Percentiles rank a stretch among this genome's conserved stretches.
These are phyloP conservation scores for Etheostoma cragini DNA, from an alignment of 2,113 vertebrate species.

Conservation along the genomic window DNA sequence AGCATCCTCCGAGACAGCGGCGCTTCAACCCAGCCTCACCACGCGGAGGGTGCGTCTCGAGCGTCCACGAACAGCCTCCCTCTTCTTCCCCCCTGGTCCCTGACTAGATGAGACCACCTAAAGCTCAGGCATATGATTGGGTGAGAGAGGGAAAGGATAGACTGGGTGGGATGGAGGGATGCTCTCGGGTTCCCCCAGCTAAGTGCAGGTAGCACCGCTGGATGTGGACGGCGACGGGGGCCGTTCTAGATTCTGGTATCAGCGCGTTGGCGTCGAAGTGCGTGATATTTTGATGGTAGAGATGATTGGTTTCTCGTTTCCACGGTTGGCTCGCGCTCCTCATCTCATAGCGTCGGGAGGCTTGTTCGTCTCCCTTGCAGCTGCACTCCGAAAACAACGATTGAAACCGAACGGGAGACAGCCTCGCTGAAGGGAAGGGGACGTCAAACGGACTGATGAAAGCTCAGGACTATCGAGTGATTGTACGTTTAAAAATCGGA, in stretches of 20 bases:
- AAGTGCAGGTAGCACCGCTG: slow-evolving; percentile 42
- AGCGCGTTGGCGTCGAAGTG: slow-evolving; percentile 40
- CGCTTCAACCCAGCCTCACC: slow-evolving; percentile 69
- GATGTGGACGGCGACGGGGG: slow-evolving; percentile 27
- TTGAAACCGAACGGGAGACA: background rate
- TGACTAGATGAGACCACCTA: slow-evolving; percentile 54
- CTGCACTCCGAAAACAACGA: slow-evolving; percentile 23
- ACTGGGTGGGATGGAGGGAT: slow-evolving; percentile 66
- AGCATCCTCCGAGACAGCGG: slow-evolving; percentile 83
- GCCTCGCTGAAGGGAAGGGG: background rate
- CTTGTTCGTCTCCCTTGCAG: slow-evolving; percentile 14
- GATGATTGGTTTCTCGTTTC: slow-evolving; percentile 15
- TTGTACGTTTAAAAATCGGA: slow-evolving; percentile 45
- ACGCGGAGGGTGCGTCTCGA: slow-evolving; percentile 67
- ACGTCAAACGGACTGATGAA: slow-evolving; percentile 15
- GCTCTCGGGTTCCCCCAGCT: slow-evolving; percentile 56
- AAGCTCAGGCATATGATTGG: slow-evolving; percentile 58
- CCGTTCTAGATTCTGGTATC: slow-evolving; percentile 36
- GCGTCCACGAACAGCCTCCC: slow-evolving; percentile 69
- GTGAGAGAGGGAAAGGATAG: slow-evolving; percentile 55
- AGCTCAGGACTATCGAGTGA: background rate
- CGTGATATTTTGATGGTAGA: slow-evolving; percentile 19
- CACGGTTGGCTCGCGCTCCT: slow-evolving; percentile 34
- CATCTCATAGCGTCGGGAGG: slow-evolving; percentile 27
- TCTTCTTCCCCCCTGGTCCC: slow-evolving; percentile 59